phyloP scores from a whole-genome alignment of 2,888 invertebrate genomes.

The Thereva unica region DNA sequence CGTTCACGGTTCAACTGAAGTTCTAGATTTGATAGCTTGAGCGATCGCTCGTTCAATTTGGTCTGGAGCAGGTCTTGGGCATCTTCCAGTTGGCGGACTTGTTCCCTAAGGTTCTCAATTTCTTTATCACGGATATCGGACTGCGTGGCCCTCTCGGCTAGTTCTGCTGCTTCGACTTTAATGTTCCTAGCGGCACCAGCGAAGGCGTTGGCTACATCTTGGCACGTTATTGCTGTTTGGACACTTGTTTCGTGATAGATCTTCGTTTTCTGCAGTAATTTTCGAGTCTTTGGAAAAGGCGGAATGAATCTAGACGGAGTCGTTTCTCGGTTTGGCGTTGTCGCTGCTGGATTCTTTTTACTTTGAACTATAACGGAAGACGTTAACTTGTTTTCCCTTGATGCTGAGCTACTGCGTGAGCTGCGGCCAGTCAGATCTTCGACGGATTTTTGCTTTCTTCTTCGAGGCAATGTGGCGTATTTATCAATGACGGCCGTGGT shows the following conservation, averaged over 20 bases:
- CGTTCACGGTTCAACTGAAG: slow-evolving; percentile 69
- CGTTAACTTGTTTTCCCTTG: slow-evolving; percentile 59
- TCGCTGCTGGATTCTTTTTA: slow-evolving; percentile 47
- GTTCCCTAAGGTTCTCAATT: slow-evolving; percentile 64
- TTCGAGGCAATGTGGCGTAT: slow-evolving; percentile 77
- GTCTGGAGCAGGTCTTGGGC: slow-evolving; percentile 66
- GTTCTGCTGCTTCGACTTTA: slow-evolving; percentile 58
- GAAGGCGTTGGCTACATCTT: slow-evolving; percentile 73
- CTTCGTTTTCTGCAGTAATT: slow-evolving; percentile 62
- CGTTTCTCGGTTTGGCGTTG: slow-evolving; percentile 48
- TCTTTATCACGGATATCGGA: slow-evolving; percentile 70
- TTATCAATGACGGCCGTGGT: slow-evolving; percentile 66
- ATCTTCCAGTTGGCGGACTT: slow-evolving; percentile 64
- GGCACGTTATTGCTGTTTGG: slow-evolving; percentile 75
- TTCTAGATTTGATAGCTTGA: slow-evolving; percentile 63
- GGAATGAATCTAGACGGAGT: slow-evolving; percentile 57
- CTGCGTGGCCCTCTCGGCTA: slow-evolving; percentile 64
- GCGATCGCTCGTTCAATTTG: slow-evolving; percentile 55
- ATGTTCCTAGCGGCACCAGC: slow-evolving; percentile 61
- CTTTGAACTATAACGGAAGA: slow-evolving; percentile 53
- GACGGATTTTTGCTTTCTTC: slow-evolving; percentile 68
- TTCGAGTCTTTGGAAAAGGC: slow-evolving; percentile 59
- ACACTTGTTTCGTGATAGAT: slow-evolving; percentile 80
- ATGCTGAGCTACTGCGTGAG: slow-evolving; percentile 60
- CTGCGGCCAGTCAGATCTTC: slow-evolving; percentile 60